Percentiles rank a stretch among this genome's conserved stretches.
Evolutionary conservation across 1,140 invertebrate species (phyloP).

Genomic region (Aphaenogaster rudis): DNA sequence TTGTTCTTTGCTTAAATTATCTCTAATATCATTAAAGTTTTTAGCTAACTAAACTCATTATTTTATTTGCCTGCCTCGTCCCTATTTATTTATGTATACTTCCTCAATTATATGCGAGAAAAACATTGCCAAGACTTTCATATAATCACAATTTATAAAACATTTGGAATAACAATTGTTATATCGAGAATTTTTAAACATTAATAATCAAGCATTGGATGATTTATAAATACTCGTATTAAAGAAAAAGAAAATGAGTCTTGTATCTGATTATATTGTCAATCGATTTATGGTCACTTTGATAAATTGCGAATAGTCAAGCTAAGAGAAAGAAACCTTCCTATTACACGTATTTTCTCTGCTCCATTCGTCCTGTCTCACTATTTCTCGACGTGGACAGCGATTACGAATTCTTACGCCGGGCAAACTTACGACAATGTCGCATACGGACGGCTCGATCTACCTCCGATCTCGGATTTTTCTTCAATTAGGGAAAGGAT

Average conservation of each 20-base stretch:
- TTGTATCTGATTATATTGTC: background rate
- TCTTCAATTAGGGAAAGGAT: slow-evolving; percentile 64
- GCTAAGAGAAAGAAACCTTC: background rate
- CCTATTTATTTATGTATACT: background rate
- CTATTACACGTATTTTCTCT: background rate
- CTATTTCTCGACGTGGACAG: slow-evolving; percentile 45
- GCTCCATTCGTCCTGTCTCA: slow-evolving; percentile 4
- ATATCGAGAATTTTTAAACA: slow-evolving; percentile 6
- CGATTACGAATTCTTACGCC: slow-evolving; percentile 59
- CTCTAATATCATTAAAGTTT: background rate
- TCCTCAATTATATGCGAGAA: slow-evolving; percentile 24
- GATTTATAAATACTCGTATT: background rate
- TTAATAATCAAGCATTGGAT: background rate
- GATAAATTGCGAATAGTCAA: slow-evolving; percentile 26
- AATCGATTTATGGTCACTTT: background rate
- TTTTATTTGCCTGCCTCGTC: background rate
- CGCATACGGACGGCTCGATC: slow-evolving; percentile 18
- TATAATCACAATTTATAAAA: background rate
- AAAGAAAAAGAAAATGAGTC: background rate
- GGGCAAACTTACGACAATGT: slow-evolving; percentile 21
- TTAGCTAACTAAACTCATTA: background rate
- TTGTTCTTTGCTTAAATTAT: background rate
- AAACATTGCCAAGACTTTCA: background rate
- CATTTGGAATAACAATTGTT: background rate
- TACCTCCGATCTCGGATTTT: slow-evolving; percentile 52